phyloP scores from a whole-genome alignment of 2,797 vertebrate species.

The Anguilla pacifica region DNA sequence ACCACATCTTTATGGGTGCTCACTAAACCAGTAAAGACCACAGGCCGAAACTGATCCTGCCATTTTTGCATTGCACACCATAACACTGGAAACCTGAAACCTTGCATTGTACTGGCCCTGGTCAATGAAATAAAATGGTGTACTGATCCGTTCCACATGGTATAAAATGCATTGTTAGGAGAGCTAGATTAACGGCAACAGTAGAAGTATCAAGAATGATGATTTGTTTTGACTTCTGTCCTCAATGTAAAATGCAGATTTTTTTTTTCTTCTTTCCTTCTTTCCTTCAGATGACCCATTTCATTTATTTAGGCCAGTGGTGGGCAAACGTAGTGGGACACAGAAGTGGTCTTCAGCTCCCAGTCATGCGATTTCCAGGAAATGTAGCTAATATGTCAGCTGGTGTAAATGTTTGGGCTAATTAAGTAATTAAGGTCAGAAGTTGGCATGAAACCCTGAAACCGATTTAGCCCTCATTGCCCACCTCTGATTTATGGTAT shows the following conservation, averaged over 20 bases:
- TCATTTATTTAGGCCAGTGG: conserved; percentile 16
- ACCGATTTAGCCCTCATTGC: background rate
- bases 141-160: background rate
- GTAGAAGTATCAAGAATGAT: background rate
- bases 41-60: background rate
- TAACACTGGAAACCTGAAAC: background rate
- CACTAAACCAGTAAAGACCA: background rate
- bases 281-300: conserved; percentile 31
- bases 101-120: background rate
- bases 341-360: too few species aligned
- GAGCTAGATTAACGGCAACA: background rate
- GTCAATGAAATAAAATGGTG: background rate
- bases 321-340: too few species aligned
- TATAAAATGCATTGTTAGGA: background rate
- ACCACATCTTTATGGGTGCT: background rate
- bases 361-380: too few species aligned
- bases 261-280: conserved; percentile 20
- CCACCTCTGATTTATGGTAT: conserved; percentile 30
- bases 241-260: conserved; percentile 24
- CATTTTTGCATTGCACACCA: background rate
- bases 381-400: background rate
- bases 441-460: background rate
- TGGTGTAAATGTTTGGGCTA: background rate
- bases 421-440: background rate
- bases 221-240: conserved; percentile 15